Evolutionary conservation across 2,113 vertebrate species (phyloP), one percentile per base, ranked within the genome.

Genomic region (Tichodroma muraria): DNA sequence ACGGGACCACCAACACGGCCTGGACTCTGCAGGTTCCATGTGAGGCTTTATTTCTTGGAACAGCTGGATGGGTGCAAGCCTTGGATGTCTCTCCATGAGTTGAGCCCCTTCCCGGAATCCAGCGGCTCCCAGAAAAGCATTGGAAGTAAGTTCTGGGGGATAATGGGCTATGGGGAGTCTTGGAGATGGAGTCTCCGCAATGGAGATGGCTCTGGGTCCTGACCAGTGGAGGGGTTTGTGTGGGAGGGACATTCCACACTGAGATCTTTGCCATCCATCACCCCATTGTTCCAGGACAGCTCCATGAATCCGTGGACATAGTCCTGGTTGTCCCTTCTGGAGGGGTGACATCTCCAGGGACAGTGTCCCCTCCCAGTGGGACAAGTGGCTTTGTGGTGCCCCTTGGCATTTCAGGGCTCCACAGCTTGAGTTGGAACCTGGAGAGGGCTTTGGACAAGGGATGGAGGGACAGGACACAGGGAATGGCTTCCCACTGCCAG

Each of bases 1-100:
- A 0, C 5, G 27, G 50, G 53, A 1, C 6, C n/a, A 28, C 47
- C 40, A 40, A 1, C 17, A n/a, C 35, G 7, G 11, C 16, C 54
- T 31, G 37, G 23, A 8, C 31, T 76, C 56, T 49, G 42, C 47
- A 49, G 14, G 3, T 17, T 35, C 72, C 31, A 1, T 23, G 40
- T 10, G 28, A 28, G 45, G 8, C 57, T 79, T 71, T 9, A 25
- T 71, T 80, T 44, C 53, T 8, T 35, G 56, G 45, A 61, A 50
- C 23, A 60, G 20, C 22, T 28, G 40, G 30, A 24, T 40, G 47
- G 25, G 30, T 60, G 33, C 30, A n/a, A 22, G 37, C 50, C 3
- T 1, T 35, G 61, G 61, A 28, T 8, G 4, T 25, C 7, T 70
- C 10, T 42, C 22, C 10, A 1, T 21, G 42, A 12, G 33, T 15